Evolutionary conservation across 2,888 invertebrate species (phyloP).

Genomic region (Blastobasis adustella): DNA sequence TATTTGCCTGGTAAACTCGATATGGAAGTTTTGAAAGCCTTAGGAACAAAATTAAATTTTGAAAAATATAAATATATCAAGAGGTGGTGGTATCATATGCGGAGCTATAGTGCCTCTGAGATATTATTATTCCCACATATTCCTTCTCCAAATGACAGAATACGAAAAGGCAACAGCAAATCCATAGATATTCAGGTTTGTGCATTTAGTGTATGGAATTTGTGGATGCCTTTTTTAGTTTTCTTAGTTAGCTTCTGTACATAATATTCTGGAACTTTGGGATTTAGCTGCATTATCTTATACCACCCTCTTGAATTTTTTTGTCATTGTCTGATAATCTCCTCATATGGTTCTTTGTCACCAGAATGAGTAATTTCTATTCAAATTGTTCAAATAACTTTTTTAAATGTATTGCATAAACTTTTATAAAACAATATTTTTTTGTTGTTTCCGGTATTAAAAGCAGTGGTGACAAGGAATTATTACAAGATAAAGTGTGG

Average conservation of each 20-base stretch:
- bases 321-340: slow-evolving; percentile 21
- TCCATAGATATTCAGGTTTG: slow-evolving; percentile 48
- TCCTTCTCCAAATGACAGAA: slow-evolving; percentile 29
- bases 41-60: slow-evolving; percentile 42
- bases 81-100: slow-evolving; percentile 78
- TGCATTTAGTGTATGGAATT: slow-evolving; percentile 13
- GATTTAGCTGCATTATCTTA: background rate
- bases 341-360: slow-evolving; percentile 58
- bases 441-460: slow-evolving; percentile 51
- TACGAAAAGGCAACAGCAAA: slow-evolving; percentile 30
- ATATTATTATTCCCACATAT: slow-evolving; percentile 51
- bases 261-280: slow-evolving; percentile 1
- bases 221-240: slow-evolving; percentile 11
- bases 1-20: slow-evolving; percentile 72
- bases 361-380: slow-evolving; percentile 19
- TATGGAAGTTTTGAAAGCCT: slow-evolving; percentile 43
- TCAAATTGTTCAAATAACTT: too few relatives aligned
- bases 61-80: slow-evolving; percentile 60
- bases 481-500: slow-evolving; percentile 31
- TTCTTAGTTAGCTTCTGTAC: slow-evolving; percentile 9
- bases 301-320: background rate
- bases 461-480: slow-evolving; percentile 58
- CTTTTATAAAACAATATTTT: background rate
- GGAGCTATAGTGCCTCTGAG: slow-evolving; percentile 73
- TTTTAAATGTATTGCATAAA: background rate